phyloP scores from a whole-genome alignment of 1,140 invertebrate genomes.

The Eurosta solidaginis region DNA sequence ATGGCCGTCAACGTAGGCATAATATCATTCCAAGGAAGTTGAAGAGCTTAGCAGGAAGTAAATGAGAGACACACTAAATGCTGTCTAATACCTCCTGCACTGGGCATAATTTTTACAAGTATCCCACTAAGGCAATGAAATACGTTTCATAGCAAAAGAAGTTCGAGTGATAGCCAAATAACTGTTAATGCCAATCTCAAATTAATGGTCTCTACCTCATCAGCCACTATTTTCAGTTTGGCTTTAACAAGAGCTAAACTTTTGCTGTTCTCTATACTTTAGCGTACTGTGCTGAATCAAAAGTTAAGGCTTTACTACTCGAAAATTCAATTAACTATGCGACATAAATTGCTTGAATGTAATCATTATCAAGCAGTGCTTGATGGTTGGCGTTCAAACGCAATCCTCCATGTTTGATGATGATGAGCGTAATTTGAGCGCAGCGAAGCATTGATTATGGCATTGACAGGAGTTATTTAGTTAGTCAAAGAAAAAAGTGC shows the following conservation, averaged over 20 bases:
- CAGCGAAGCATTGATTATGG: not conserved
- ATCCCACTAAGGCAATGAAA: too few relatives aligned
- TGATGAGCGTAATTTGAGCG: not conserved
- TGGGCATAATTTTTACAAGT: too few relatives aligned
- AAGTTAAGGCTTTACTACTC: constrained; percentile 1
- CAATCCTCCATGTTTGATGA: not conserved
- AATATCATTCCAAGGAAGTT: too few relatives aligned
- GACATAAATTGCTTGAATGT: constrained; percentile 21
- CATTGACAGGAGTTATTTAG: constrained; percentile 1
- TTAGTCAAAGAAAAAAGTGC: not conserved
- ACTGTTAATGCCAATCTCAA: not conserved
- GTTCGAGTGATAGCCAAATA: not conserved
- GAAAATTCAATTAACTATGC: constrained; percentile 26
- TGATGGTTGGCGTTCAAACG: not conserved
- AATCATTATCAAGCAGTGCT: constrained; percentile 7
- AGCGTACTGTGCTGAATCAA: not conserved
- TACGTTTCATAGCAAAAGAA: not conserved
- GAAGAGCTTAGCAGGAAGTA: too few relatives aligned
- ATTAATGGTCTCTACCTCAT: not conserved
- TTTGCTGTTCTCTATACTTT: not conserved
- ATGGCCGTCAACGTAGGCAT: not conserved
- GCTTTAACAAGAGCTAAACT: too few relatives aligned
- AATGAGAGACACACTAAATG: too few relatives aligned
- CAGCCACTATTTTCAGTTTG: too few relatives aligned
- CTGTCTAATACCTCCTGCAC: not conserved